Evolutionary conservation across 2,888 invertebrate genomes (phyloP).

Genomic region (Thecocarcelia acutangulata): DNA sequence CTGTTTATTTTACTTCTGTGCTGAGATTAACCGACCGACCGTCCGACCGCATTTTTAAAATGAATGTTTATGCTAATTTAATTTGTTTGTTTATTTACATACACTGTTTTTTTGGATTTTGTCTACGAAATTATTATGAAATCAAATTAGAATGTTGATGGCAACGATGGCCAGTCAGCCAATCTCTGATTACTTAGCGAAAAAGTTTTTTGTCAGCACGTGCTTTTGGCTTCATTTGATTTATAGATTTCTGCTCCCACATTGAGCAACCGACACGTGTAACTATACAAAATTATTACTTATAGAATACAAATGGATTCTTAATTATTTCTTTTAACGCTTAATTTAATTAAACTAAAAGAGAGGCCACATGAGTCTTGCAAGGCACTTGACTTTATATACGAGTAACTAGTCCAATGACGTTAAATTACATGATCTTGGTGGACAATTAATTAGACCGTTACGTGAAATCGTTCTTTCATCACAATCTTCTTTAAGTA

Average conservation of each 20-base stretch:
- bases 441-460: too few species aligned
- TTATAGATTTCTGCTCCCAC: constrained; percentile 1
- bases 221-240: constrained; percentile 12
- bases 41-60: not conserved
- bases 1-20: not conserved
- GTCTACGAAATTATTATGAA: constrained; percentile 21
- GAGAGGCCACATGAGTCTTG: too few species aligned
- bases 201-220: constrained; percentile 23
- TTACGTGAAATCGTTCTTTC: too few species aligned
- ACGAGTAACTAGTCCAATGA: too few species aligned
- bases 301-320: too few species aligned
- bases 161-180: not conserved
- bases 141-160: constrained; percentile 23
- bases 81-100: not conserved
- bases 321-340: not conserved
- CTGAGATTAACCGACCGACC: not conserved
- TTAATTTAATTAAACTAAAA: not conserved
- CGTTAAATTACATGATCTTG: too few species aligned
- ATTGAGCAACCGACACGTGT: not conserved
- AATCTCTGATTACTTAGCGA: not conserved
- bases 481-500: too few species aligned
- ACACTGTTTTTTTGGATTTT: not conserved
- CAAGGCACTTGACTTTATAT: too few species aligned
- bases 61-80: constrained; percentile 30
- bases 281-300: too few species aligned